Evolutionary conservation across 2,888 invertebrate species (phyloP), one percentile per base, ranked within the genome.

Genomic region (Andricus quercusramuli): DNA sequence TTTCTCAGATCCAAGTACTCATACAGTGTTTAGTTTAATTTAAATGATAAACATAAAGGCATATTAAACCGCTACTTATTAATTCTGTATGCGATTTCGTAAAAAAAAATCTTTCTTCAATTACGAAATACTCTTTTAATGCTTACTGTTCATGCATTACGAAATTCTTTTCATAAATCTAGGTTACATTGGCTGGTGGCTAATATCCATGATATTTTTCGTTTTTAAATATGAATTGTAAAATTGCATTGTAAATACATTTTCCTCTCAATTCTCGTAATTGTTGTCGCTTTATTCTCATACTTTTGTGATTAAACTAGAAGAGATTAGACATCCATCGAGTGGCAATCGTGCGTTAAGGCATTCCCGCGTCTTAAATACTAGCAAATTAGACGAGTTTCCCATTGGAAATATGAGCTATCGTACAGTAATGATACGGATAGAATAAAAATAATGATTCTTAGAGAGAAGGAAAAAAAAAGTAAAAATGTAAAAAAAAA

Each of bases 141-240:
- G 29, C 29, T 29, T 3, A 25, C 29, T 29, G 29, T 29, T 29
- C 1, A 3, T 3, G 3, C 3, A 29, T 29, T 2, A 29, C 29
- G 29, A 29, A 3, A 29, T 29, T 3, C 29, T 29, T 29, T 3
- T 2, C 29, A 29, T 29, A 29, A 29, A 29, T 29, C 29, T 29
- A 29, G 29, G 29, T 29, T 2, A 29, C 29, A 29, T 29, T 29
- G 29, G 90, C 91, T 90, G 90, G 90, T 88, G 90, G 90, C 80
- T 83, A 68, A 74, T 74, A 32, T 51, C 29, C 47, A 51, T 20
- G 9, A 15, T n/a, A 29, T 56, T 74, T 37, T 32, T 37, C 13
- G 56, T 59, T 74, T 74, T 74, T n/a, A 51, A 70, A 70, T 70
- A 51, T 70, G 15, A 70, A 51, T 70, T 47, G 44, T 68, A 68